Percentiles rank a stretch among this genome's conserved stretches.
Conservation (phyloP, 2,113 vertebrate genomes). For the Gasterosteus aculeatus region DNA sequence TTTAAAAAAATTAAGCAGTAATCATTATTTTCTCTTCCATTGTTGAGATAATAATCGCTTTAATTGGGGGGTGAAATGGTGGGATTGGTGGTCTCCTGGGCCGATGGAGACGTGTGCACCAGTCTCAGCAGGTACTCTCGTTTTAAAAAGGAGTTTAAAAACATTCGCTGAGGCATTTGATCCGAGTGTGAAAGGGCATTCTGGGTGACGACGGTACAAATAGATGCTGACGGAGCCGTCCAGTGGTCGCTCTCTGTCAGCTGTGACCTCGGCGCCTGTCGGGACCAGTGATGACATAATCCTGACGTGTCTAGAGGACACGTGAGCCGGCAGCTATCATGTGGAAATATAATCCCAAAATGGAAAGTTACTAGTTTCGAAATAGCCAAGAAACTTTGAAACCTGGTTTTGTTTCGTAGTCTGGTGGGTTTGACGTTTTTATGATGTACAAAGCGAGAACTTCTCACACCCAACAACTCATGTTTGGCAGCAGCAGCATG, state of each 20-base stretch:
- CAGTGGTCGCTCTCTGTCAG: neutral
- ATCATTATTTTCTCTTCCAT: neutral
- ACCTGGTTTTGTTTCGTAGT: neutral
- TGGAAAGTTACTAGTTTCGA: too few relatives aligned
- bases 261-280: constrained; percentile 20
- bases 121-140: too few relatives aligned
- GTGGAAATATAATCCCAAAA: neutral
- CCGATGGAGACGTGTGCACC: neutral
- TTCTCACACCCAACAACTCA: too few relatives aligned
- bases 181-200: neutral
- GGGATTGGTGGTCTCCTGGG: neutral
- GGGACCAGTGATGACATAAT: constrained; percentile 37
- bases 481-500: constrained; percentile 6
- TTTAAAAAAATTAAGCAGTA: too few relatives aligned
- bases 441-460: too few relatives aligned
- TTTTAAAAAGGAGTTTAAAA: too few relatives aligned
- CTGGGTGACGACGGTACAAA: neutral
- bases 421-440: too few relatives aligned
- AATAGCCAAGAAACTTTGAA: neutral
- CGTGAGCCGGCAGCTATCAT: constrained; percentile 1
- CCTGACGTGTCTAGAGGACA: neutral
- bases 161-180: neutral
- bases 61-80: neutral
- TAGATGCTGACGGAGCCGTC: neutral
- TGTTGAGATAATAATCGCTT: neutral